Percentiles rank a stretch among this genome's conserved stretches.
These are phyloP conservation scores for Dolichopus griseipennis DNA, from an alignment of 2,888 invertebrate species.

Conservation along the genomic window DNA sequence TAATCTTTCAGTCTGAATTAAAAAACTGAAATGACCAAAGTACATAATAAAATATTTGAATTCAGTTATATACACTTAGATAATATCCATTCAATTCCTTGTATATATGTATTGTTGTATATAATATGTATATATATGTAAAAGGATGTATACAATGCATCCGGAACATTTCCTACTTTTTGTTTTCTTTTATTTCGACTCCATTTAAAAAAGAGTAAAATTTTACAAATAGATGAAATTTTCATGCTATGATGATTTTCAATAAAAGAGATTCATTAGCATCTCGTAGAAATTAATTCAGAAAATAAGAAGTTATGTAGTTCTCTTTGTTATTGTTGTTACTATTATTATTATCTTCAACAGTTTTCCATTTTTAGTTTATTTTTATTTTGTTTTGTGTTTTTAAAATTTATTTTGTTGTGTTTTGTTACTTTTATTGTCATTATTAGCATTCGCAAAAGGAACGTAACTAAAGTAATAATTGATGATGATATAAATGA, in stretches of 20 bases:
- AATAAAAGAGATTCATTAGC: slow-evolving; percentile 10
- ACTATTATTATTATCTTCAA: background rate
- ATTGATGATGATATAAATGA: background rate
- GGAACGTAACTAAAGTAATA: background rate
- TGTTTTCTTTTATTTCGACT: too few species aligned
- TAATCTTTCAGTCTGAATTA: too few species aligned
- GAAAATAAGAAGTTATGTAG: background rate
- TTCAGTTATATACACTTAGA: too few species aligned
- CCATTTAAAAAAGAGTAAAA: background rate
- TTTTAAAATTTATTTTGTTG: background rate
- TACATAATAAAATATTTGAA: too few species aligned
- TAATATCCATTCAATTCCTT: too few species aligned
- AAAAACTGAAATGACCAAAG: too few species aligned
- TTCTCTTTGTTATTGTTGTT: background rate
- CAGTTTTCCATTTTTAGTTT: background rate
- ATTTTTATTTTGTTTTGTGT: background rate
- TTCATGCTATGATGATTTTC: slow-evolving; percentile 8
- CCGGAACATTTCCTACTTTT: background rate
- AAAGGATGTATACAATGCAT: background rate
- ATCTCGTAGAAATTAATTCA: slow-evolving; percentile 2
- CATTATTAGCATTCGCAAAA: background rate
- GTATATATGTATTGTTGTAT: too few species aligned
- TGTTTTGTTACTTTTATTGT: background rate
- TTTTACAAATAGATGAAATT: background rate
- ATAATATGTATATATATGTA: background rate